phyloP scores from a whole-genome alignment of 1,140 invertebrate genomes.

The Augochlora pura region DNA sequence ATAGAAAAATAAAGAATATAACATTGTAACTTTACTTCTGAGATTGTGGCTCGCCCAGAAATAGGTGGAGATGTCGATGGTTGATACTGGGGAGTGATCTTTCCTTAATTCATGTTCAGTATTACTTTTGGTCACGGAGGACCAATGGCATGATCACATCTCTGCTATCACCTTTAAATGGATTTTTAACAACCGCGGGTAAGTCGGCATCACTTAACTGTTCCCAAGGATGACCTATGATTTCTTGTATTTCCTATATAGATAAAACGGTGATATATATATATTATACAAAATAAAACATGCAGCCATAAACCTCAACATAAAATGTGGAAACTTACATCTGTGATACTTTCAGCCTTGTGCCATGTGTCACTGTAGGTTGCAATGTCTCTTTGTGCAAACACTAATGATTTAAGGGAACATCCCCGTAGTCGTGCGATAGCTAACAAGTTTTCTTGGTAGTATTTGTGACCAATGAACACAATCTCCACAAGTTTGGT shows the following conservation, averaged over 20 bases:
- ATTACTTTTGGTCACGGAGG: conserved; percentile 75
- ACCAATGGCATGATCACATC: conserved; percentile 80
- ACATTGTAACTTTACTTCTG: conserved; percentile 64
- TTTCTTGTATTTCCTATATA: conserved; percentile 76
- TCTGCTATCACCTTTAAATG: conserved; percentile 75
- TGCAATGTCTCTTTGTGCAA: conserved; percentile 82
- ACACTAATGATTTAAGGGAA: conserved; percentile 82
- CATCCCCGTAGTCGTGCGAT: conserved; percentile 85
- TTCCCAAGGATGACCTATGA: conserved; percentile 75
- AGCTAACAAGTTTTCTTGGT: conserved; percentile 84
- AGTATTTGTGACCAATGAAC: conserved; percentile 83
- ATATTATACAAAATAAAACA: conserved; percentile 13
- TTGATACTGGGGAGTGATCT: conserved; percentile 53
- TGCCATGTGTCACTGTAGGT: conserved; percentile 63
- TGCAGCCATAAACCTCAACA: not conserved
- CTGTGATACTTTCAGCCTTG: conserved; percentile 64
- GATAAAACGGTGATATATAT: conserved; percentile 21
- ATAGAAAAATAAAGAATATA: conserved; percentile 62
- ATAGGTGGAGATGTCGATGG: conserved; percentile 45
- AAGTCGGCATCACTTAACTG: conserved; percentile 74
- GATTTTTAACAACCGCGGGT: conserved; percentile 75
- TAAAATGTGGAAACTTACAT: conserved; percentile 59
- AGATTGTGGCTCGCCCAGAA: conserved; percentile 57
- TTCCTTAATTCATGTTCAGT: conserved; percentile 29
- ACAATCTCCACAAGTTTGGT: conserved; percentile 85